Conservation (phyloP, 2,113 vertebrate species). For the Theristicus caerulescens region DNA sequence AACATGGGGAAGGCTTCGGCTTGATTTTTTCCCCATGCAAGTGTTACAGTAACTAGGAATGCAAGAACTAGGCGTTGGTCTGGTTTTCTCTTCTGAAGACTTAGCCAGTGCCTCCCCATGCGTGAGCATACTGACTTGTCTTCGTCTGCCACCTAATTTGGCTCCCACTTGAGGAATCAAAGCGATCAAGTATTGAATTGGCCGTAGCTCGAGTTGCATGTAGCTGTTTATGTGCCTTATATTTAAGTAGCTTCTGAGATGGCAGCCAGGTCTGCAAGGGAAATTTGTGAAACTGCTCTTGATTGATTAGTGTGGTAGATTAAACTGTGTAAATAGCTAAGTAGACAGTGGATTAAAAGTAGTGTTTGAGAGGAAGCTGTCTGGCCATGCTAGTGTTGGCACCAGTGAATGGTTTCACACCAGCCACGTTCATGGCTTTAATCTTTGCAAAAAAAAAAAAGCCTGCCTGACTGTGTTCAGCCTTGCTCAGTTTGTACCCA, state of each 20-base stretch:
- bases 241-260: neutral
- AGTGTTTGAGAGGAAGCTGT: neutral
- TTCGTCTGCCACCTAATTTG: neutral
- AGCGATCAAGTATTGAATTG: fast-evolving
- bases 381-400: neutral
- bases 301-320: neutral
- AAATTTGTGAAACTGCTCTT: neutral
- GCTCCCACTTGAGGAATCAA: neutral
- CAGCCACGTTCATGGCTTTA: neutral
- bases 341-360: neutral
- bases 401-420: neutral
- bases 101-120: neutral
- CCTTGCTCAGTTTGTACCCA: neutral
- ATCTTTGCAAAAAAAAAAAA: neutral
- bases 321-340: neutral
- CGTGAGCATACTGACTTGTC: fast-evolving
- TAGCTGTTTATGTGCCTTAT: fast-evolving
- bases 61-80: neutral
- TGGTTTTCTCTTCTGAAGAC: neutral
- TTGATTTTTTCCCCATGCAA: fast-evolving
- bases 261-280: neutral
- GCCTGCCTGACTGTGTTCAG: neutral
- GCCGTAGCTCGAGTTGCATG: fast-evolving
- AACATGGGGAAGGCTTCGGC: neutral
- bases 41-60: neutral